Evolutionary conservation across 2,113 vertebrate genomes (phyloP).

Genomic region (Pipra filicauda): DNA sequence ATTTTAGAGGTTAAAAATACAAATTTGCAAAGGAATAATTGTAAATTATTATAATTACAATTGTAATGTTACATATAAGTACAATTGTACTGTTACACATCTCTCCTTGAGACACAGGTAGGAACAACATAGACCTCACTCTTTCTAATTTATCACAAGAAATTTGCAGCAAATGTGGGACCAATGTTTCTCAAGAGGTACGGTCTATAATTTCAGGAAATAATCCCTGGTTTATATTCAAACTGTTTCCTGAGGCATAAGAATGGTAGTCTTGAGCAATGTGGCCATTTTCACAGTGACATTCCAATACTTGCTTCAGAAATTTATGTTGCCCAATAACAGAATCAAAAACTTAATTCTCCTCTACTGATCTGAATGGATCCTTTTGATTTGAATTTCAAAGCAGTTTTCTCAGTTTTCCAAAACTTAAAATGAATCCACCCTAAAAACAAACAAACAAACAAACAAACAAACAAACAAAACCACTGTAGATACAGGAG

Average conservation of each 20-base stretch:
- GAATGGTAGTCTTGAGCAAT: background rate
- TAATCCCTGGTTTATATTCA: background rate
- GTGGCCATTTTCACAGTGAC: background rate
- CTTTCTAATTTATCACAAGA: background rate
- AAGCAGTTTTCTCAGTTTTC: background rate
- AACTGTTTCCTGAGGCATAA: background rate
- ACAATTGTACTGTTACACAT: background rate
- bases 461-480: background rate
- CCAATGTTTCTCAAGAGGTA: background rate
- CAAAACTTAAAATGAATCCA: background rate
- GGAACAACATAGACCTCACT: background rate
- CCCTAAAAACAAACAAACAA: background rate
- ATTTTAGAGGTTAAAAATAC: background rate
- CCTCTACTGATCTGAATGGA: background rate
- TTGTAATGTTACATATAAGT: background rate
- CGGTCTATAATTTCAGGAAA: background rate
- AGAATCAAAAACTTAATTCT: background rate
- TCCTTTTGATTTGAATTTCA: background rate
- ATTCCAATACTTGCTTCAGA: background rate
- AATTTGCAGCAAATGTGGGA: background rate
- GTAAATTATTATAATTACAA: background rate
- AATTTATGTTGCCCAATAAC: background rate
- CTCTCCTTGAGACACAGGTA: background rate
- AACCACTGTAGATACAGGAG: background rate
- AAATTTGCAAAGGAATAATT: background rate